Base-by-base conservation (phyloP, 2,113 vertebrate genomes). In the Dasyornis broadbenti region DNA sequence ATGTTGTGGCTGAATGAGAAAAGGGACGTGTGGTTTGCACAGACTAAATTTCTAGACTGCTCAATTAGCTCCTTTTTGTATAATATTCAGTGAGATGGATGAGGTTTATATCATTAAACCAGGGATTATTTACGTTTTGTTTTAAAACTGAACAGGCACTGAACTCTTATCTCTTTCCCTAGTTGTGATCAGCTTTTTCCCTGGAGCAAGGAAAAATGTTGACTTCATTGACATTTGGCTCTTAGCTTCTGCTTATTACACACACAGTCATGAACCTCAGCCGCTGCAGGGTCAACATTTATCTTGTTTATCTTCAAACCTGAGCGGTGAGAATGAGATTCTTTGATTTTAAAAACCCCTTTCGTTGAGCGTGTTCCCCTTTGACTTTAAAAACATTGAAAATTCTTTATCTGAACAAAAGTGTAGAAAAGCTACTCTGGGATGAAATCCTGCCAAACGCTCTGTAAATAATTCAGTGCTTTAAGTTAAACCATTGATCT, bases 221-320 rank as follows among this genome's bases (percentile, higher is more conserved):
- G 14, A 31, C 69, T 94, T 73, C 80, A n/a, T 42, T 93, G 69
- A 93, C 60, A 92, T 73, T 56, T 97, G 65, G 33, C 75, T 92
- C 61, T 39, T 31, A 70, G 33, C 64, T 96, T 90, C 86, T 45
- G 28, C 82, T 92, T 95, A 73, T 70, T 95, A 33, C 63, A 86
- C 72, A 23, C 63, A 72, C 68, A 89, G 50, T 57, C 47, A 47
- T 53, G 61, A 91, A 75, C 83, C 31, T 92, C 70, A 53, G 68
- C 57, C 82, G 77, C 86, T 89, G 37, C 77, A 71, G 60, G 82
- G 71, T 76, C 84, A 72, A 52, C 52, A 69, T 89, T 96, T 85
- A 39, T 84, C 80, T 89, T 86, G 47, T 86, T 96, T 89, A 65
- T 92, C 52, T 71, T 92, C 57, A 24, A 37, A 60, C 78, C 4